phyloP scores from a whole-genome alignment of 2,888 invertebrate species.

The Bombyx huttoni region DNA sequence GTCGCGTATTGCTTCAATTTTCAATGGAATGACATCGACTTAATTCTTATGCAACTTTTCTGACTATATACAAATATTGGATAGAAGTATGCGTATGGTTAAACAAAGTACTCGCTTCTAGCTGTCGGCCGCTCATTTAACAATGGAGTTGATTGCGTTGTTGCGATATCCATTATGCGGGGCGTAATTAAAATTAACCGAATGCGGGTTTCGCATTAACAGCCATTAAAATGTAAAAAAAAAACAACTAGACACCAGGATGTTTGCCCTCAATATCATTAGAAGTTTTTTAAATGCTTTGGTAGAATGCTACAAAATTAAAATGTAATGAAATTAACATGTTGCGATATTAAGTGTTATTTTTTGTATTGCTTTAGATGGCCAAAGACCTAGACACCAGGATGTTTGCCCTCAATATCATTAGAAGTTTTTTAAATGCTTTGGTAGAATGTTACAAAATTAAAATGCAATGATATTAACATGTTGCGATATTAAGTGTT shows the following conservation, averaged over 20 bases:
- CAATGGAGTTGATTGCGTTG: conserved; percentile 62
- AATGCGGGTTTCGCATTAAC: conserved; percentile 63
- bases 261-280: conserved; percentile 30
- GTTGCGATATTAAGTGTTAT: background rate
- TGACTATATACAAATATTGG: conserved; percentile 1
- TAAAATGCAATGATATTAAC: background rate
- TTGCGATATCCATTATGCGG: conserved; percentile 63
- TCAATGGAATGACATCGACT: background rate
- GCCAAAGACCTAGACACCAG: conserved; percentile 23
- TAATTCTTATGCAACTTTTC: conserved; percentile 20
- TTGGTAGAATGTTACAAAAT: background rate
- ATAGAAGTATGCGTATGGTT: conserved; percentile 23
- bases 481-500: background rate
- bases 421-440: conserved; percentile 3
- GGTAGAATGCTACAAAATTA: background rate
- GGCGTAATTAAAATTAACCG: conserved; percentile 65
- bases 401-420: conserved; percentile 33
- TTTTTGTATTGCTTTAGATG: no score
- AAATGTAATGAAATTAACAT: background rate
- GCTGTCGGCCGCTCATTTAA: conserved; percentile 60
- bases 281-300: conserved; percentile 1
- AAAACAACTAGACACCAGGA: conserved; percentile 30
- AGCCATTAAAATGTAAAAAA: conserved; percentile 33
- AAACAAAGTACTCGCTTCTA: conserved; percentile 51
- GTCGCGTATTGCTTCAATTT: no score